Percentiles rank a stretch among this genome's conserved stretches.
Conservation (phyloP, 2,113 vertebrate species). For the Haliaeetus leucogaster region DNA sequence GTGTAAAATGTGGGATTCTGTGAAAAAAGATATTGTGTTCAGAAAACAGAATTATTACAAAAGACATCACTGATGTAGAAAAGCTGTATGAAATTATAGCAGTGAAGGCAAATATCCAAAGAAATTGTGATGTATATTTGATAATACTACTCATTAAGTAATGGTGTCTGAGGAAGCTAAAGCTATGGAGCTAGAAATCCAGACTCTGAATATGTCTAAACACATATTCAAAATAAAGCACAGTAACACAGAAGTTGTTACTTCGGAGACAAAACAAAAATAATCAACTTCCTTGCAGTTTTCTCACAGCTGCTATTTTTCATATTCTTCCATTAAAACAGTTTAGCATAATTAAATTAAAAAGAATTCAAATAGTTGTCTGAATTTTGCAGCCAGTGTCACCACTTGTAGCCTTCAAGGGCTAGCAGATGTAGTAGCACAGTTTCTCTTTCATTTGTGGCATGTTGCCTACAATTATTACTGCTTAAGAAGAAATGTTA, state of each 20-base stretch:
- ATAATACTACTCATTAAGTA: not conserved
- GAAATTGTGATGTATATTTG: not conserved
- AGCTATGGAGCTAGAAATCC: not conserved
- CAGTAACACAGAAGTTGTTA: not conserved
- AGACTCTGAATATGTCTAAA: not conserved
- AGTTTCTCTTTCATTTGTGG: not conserved
- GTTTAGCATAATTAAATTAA: not conserved
- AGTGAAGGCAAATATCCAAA: not conserved
- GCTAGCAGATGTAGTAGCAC: not conserved
- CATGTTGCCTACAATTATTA: slow-evolving; percentile 5
- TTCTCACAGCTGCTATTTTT: not conserved
- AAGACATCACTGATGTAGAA: not conserved
- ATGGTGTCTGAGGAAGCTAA: not conserved
- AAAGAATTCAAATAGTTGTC: not conserved
- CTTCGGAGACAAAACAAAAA: not conserved
- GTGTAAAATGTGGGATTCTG: not conserved
- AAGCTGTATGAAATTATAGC: not conserved
- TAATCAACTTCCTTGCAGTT: not conserved
- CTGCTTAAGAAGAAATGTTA: not conserved
- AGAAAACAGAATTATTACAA: not conserved
- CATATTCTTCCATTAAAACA: not conserved
- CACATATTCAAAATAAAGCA: not conserved
- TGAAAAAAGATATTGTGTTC: not conserved
- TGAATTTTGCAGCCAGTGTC: not conserved
- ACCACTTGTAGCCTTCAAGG: not conserved